phyloP scores from a whole-genome alignment of 30 jellyfish, hydroid and myxozoan species.

The Aurelia coerulea region DNA sequence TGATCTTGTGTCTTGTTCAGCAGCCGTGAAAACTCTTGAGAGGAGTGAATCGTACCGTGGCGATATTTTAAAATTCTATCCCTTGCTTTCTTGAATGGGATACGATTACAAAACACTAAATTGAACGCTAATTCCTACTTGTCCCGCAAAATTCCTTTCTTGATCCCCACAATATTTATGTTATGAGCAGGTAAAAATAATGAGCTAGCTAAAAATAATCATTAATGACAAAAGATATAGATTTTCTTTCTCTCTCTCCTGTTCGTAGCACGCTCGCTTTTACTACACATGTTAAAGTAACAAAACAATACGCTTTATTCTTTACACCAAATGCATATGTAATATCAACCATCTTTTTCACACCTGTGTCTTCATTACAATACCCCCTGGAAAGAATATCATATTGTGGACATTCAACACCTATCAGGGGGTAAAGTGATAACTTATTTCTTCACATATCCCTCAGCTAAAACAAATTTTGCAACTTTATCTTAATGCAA shows the following conservation, averaged over 20 bases:
- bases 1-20: conserved; percentile 30
- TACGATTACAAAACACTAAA: not conserved
- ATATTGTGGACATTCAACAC: not conserved
- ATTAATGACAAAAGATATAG: not conserved
- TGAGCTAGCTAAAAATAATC: too few relatives aligned
- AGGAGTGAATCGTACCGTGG: conserved; percentile 46
- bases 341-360: conserved; percentile 19
- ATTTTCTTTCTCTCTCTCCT: too few relatives aligned
- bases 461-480: too few relatives aligned
- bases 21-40: conserved; percentile 37
- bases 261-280: too few relatives aligned
- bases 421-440: not conserved
- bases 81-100: not conserved
- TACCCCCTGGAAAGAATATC: conserved; percentile 27
- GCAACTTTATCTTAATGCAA: too few relatives aligned
- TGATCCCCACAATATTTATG: too few relatives aligned
- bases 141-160: too few relatives aligned
- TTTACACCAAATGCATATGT: conserved; percentile 33
- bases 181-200: too few relatives aligned
- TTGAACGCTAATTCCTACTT: not conserved
- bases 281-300: conserved; percentile 45
- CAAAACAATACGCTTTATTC: conserved; percentile 29
- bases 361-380: conserved; percentile 48
- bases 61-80: not conserved
- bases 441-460: not conserved